A percentile compares a stretch with the other conserved stretches of the same genome.
Evolutionary conservation across 2,113 vertebrate species (phyloP).

Genomic region (Verasper variegatus): DNA sequence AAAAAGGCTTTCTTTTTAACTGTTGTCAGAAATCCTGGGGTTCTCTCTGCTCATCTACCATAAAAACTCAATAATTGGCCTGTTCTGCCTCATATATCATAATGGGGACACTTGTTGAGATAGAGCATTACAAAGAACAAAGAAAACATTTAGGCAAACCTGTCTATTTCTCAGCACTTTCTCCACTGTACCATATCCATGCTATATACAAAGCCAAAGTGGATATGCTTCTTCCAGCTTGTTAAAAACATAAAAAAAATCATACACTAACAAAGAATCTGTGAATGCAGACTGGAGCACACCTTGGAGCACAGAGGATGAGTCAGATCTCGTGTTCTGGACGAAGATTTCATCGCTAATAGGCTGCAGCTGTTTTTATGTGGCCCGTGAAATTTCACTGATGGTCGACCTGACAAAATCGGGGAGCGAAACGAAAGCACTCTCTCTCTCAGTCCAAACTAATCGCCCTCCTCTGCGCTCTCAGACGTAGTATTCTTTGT

Average conservation of each 20-base stretch:
- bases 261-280: slow-evolving; percentile 46
- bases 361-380: slow-evolving; percentile 52
- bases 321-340: slow-evolving; percentile 54
- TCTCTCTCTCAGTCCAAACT: slow-evolving; percentile 54
- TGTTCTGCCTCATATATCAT: slow-evolving; percentile 66
- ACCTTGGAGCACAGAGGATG: slow-evolving; percentile 62
- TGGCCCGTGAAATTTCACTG: slow-evolving; percentile 58
- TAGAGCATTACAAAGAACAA: slow-evolving; percentile 74
- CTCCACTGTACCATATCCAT: slow-evolving; percentile 66
- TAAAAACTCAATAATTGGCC: slow-evolving; percentile 60
- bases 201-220: slow-evolving; percentile 79
- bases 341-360: slow-evolving; percentile 49
- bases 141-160: slow-evolving; percentile 66
- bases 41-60: slow-evolving; percentile 56
- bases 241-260: slow-evolving; percentile 59
- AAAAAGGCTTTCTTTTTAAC: slow-evolving; percentile 57
- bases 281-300: slow-evolving; percentile 59
- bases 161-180: slow-evolving; percentile 63
- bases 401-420: slow-evolving; percentile 53
- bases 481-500: slow-evolving; percentile 97
- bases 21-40: slow-evolving; percentile 42
- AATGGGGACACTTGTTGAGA: slow-evolving; percentile 66
- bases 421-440: slow-evolving; percentile 52
- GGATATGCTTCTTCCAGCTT: slow-evolving; percentile 54
- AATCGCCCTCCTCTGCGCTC: slow-evolving; percentile 11